These are phyloP conservation scores for Zosterops pallidus DNA, from an alignment of 2,113 vertebrate species.

Conservation along the genomic window DNA sequence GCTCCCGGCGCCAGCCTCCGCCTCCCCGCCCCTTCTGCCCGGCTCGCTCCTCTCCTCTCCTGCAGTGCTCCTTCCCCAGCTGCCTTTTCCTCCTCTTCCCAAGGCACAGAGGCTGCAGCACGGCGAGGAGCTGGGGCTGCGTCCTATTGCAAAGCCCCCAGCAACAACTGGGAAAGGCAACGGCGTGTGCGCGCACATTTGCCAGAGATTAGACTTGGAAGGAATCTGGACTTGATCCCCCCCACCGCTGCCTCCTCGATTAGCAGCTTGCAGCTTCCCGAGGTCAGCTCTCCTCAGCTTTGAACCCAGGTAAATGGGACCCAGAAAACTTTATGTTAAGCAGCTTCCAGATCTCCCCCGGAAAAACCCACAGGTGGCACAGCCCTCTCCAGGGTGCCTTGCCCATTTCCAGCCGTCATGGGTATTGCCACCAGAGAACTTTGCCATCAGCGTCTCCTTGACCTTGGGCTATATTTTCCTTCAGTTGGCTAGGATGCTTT, in stretches of 20 bases:
- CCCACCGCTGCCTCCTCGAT: neutral
- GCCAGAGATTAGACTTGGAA: constrained; percentile 30
- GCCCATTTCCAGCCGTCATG: neutral
- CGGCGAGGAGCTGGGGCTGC: neutral
- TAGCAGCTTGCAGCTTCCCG: neutral
- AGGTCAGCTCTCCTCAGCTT: neutral
- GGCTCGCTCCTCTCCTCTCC: neutral
- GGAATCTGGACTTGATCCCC: constrained; percentile 52
- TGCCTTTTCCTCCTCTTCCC: neutral
- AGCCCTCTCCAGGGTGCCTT: neutral
- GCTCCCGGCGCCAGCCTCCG: neutral
- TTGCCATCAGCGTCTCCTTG: neutral
- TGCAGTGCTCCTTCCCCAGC: neutral
- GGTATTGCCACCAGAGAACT: neutral
- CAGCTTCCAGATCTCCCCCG: neutral
- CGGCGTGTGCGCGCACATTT: neutral
- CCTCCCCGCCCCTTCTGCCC: neutral
- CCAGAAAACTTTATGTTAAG: neutral
- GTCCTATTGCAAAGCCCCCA: neutral
- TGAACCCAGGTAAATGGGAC: neutral
- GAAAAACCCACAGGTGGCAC: neutral
- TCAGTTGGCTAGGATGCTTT: neutral
- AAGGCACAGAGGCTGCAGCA: neutral
- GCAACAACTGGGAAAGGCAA: neutral
- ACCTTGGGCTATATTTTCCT: neutral